Evolutionary conservation across 2,888 invertebrate species (phyloP).

Genomic region (Thalpophila matura): DNA sequence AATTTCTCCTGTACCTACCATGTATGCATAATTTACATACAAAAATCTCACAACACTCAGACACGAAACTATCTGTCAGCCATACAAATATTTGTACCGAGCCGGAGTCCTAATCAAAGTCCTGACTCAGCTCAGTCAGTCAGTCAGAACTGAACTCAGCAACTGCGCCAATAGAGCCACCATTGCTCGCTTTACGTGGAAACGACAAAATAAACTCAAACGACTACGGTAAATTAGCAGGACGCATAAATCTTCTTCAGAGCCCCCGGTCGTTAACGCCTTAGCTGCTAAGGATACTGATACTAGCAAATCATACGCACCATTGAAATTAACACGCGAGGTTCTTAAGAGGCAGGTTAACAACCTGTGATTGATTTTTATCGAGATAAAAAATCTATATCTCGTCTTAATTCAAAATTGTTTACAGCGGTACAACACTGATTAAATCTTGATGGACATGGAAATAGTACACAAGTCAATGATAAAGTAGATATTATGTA

Average conservation of each 20-base stretch:
- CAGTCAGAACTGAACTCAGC: neutral
- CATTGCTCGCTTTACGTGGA: conserved; percentile 20
- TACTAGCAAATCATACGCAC: conserved; percentile 33
- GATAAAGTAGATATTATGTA: neutral
- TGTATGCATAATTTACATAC: no score
- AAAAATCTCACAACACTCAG: no score
- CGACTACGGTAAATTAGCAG: conserved; percentile 44
- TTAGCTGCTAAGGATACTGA: conserved; percentile 25
- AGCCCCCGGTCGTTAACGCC: conserved; percentile 50
- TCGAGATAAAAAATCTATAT: conserved; percentile 38
- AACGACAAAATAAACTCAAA: conserved; percentile 12
- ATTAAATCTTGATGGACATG: conserved; percentile 17
- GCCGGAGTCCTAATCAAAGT: no score
- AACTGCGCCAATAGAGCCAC: neutral
- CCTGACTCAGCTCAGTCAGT: no score
- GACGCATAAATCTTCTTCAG: conserved; percentile 59
- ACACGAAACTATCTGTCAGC: no score
- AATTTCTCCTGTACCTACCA: no score
- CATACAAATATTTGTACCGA: no score
- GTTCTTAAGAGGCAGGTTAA: conserved; percentile 30
- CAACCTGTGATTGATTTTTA: conserved; percentile 40
- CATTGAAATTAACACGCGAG: conserved; percentile 40
- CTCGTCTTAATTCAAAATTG: conserved; percentile 20
- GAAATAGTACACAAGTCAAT: neutral
- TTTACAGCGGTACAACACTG: conserved; percentile 14